Percentiles rank a stretch among this genome's conserved stretches.
phyloP scores from a whole-genome alignment of 2,113 vertebrate species.

The sheep (Ovis aries) region DNA sequence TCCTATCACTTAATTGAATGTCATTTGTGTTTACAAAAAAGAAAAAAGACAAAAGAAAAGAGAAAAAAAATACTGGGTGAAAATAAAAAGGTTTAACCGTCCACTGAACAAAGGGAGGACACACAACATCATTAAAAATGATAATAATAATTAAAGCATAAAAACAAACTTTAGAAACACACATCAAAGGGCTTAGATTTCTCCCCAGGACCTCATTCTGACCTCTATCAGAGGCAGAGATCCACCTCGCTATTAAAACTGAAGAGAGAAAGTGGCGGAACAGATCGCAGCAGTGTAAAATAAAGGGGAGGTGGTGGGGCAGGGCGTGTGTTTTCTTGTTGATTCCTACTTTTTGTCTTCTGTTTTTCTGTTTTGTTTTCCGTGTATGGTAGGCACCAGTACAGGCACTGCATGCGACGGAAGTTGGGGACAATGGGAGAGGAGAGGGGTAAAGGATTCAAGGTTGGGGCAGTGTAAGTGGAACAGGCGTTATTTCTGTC shows the following conservation, averaged over 20 bases:
- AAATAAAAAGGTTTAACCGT: constrained; percentile 56
- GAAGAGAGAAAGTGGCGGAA: constrained; percentile 52
- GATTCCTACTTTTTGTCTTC: constrained; percentile 65
- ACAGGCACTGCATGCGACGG: constrained; percentile 94
- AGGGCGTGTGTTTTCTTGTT: constrained; percentile 53
- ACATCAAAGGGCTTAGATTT: constrained; percentile 49
- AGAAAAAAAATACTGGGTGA: not conserved
- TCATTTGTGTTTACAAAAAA: not conserved
- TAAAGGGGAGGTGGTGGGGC: constrained; percentile 50
- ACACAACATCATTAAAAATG: constrained; percentile 73
- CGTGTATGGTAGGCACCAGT: constrained; percentile 89
- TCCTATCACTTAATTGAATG: constrained; percentile 44
- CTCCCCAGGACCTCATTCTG: constrained; percentile 68
- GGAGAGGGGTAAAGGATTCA: constrained; percentile 52
- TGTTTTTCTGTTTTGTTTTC: constrained; percentile 76
- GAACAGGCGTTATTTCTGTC: constrained; percentile 91
- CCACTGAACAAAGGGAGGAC: constrained; percentile 62
- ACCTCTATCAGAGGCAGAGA: constrained; percentile 57
- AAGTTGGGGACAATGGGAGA: constrained; percentile 58
- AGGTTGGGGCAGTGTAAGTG: constrained; percentile 50
- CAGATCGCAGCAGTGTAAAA: constrained; percentile 62
- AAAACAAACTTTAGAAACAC: constrained; percentile 67
- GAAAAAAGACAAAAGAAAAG: not conserved
- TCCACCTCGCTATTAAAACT: constrained; percentile 52
- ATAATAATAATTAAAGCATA: constrained; percentile 61